Evolutionary conservation across 2,113 vertebrate genomes (phyloP), one percentile per base, ranked within the genome.

Genomic region (Psilopsiagon aurifrons): DNA sequence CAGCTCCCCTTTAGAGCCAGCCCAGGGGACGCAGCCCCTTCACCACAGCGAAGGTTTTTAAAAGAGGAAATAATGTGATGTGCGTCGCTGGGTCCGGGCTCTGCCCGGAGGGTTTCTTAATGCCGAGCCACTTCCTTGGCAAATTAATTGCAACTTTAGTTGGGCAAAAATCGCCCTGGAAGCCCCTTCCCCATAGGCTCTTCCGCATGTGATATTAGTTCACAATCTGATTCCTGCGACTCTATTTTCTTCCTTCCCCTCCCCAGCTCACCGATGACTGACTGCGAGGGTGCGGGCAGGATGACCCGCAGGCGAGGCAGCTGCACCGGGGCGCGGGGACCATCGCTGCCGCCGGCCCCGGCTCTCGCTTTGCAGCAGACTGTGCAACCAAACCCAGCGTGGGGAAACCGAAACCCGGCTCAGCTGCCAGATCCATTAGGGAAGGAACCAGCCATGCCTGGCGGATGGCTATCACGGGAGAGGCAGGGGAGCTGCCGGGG

Each of bases 131-230:
- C 96, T 97, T 97, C 96, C 96, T 95, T 75, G 57, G 59, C 83
- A 95, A 96, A 97, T 97, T 96, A 97, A 96, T 96, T 97, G 95
- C 93, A 94, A 97, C 92, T 91, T 96, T 96, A 9, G 12, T 81
- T 71, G 93, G 92, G 92, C 17, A 24, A 91, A 94, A 95, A 84
- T 47, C 92, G 84, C 92, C 94, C 96, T 92, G 86, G 88, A 96
- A 97, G 79, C 90, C 94, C 86, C 89, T 94, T 94, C 95, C 95
- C 96, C 81, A 73, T 79, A 33, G 97, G 96, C 93, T 63, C 71
- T 88, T 91, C 89, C 80, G 33, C 82, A 69, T 83, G 47, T 84
- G 94, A 86, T 80, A 51, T 23, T 54, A 27, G 69, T 74, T 95
- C 87, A 93, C 92, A 96, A 96, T 70, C 92, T 43, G 88, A 95